phyloP scores from a whole-genome alignment of 1,140 invertebrate species.

The Zaprionus nigranus region DNA sequence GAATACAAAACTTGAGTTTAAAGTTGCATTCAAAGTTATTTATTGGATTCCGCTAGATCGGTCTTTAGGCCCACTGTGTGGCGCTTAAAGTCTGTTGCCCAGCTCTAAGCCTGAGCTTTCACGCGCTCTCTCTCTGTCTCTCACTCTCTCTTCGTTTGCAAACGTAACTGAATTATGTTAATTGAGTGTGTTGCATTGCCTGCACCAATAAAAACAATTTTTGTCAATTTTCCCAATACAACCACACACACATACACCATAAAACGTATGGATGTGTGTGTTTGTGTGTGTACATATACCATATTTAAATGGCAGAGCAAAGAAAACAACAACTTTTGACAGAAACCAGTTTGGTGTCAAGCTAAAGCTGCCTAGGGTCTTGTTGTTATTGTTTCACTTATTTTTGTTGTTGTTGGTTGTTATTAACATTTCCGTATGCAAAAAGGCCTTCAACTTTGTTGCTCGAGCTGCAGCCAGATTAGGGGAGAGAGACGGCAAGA shows the following conservation, averaged over 20 bases:
- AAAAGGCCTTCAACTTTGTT: slow-evolving; percentile 73
- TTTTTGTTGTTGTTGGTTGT: slow-evolving; percentile 33
- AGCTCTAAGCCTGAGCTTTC: neutral
- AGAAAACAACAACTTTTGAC: slow-evolving; percentile 47
- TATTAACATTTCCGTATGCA: slow-evolving; percentile 60
- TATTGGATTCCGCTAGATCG: too few relatives aligned
- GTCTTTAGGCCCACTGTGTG: too few relatives aligned
- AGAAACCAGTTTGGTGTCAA: slow-evolving; percentile 41
- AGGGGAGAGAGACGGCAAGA: slow-evolving; percentile 6
- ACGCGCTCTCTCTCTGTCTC: neutral
- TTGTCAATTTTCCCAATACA: slow-evolving; percentile 4
- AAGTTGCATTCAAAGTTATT: too few relatives aligned
- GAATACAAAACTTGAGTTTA: too few relatives aligned
- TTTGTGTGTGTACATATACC: neutral
- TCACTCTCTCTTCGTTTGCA: slow-evolving; percentile 1
- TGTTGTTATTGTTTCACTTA: slow-evolving; percentile 34
- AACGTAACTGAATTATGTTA: slow-evolving; percentile 11
- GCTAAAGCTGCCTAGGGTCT: slow-evolving; percentile 31
- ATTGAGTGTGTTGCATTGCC: slow-evolving; percentile 4
- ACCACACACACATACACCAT: neutral
- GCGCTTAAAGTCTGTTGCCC: neutral
- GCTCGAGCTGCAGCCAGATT: slow-evolving; percentile 13
- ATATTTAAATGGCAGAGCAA: slow-evolving; percentile 49
- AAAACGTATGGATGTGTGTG: neutral
- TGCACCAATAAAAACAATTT: neutral